Evolutionary conservation across 2,888 invertebrate genomes (phyloP), one percentile per base, ranked within the genome.

Genomic region (Entomobrya multifasciata): DNA sequence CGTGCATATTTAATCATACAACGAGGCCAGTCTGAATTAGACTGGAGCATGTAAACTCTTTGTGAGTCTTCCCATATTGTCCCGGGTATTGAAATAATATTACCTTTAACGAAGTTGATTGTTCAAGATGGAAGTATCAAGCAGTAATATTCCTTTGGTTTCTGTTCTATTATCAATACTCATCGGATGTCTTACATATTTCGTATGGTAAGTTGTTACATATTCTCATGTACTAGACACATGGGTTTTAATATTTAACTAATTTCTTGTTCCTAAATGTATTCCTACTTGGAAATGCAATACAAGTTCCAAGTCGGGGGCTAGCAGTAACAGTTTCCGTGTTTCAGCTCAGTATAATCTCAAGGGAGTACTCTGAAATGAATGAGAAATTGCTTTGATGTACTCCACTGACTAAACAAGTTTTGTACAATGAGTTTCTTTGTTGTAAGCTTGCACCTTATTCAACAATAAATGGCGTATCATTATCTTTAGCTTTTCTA

Each of bases 151-250:
- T 49, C 49, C 84, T 1, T 60, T 57, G 22, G 22, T 85, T 22
- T 17, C 82, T 44, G 13, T 88, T 10, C 72, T 87, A 10, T 11
- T 88, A 2, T 47, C 89, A 8, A 22, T 65, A n/a, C 80, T 90
- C 62, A 52, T 88, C 22, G 79, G 47, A 22, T 72, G 85, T 62
- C 52, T 90, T n/a, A 88, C 88, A 20, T 90, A 89, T 47, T 89
- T 89, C 74, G 77, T 89, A 86, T 90, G 88, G 90, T 90, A 88
- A 89, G 81, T 62, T 70, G 70, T 65, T 36, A n/a, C n/a, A n/a
- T n/a, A n/a, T n/a, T n/a, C n/a, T n/a, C n/a, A n/a, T n/a, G n/a
- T n/a, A n/a, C n/a, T n/a, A 22, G 22, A 70, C 15, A 49, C 72
- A 49, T 27, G 52, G 11, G 27, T 13, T 60, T 57, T 47, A 81